Base-by-base conservation (phyloP, 2,113 vertebrate genomes). In the Corythoichthys haematopterus region DNA sequence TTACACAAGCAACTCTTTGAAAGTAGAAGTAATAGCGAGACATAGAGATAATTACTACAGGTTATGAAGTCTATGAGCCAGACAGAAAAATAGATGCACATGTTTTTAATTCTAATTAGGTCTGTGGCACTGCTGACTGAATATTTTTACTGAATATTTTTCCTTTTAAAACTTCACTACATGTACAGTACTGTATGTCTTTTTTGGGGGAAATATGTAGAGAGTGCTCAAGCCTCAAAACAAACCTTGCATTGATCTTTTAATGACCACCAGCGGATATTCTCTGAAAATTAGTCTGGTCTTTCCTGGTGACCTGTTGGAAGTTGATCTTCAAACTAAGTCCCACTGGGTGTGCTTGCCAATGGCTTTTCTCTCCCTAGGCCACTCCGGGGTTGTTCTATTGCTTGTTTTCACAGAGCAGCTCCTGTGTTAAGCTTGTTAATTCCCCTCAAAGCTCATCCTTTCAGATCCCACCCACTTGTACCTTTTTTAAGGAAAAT, bases 341-440 rank as follows among this genome's bases (percentile, higher is more conserved):
- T 80, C 76, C 75, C 74, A 70, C 78, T 83, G 72, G 82, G 81
- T 75, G 84, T 79, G 79, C 79, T 61, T 72, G 69, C 68, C 66
- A 74, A 65, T 36, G 37, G 55, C 76, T 68, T 87, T 77, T 77
- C 61, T 64, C 60, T 69, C 77, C 70, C 60, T 70, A 67, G 28
- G 61, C 68, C 77, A 80, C 72, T 86, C 40, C 47, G 76, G 69
- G 82, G 59, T 71, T 66, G 40, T 75, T 77, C 76, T 57, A 3
- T 72, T 74, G 74, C 82, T 80, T 87, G 86, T 88, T 84, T 84
- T 80, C 83, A 80, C 69, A 79, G 77, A 70, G 53, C 53, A 70
- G 59, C 58, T 69, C 80, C 68, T 58, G 47, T 67, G 71, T 79
- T 88, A 83, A 83, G 74, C 84, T 84, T 84, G 79, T 84, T 88